Conservation (phyloP, 2,113 vertebrate genomes). For the Nesospiza acunhae region DNA sequence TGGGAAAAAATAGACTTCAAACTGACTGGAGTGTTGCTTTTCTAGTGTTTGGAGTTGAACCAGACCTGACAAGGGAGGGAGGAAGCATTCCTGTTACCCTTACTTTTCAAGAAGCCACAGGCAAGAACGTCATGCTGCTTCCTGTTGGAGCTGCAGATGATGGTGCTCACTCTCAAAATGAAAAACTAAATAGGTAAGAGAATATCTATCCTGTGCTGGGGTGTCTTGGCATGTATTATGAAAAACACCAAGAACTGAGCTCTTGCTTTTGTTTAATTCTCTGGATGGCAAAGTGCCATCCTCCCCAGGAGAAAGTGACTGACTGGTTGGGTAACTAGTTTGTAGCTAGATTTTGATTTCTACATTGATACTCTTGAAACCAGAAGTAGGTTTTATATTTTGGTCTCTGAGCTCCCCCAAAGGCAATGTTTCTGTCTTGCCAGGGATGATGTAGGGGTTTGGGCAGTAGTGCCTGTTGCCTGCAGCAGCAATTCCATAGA, state of each 20-base stretch:
- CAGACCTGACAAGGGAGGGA: conserved; percentile 94
- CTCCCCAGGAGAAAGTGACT: not conserved
- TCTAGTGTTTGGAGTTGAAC: conserved; percentile 93
- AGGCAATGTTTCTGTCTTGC: not conserved
- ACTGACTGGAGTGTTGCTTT: not conserved
- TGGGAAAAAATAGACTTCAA: not conserved
- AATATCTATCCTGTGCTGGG: not conserved
- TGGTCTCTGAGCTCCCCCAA: not conserved
- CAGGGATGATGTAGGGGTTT: no score
- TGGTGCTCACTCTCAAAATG: conserved; percentile 96
- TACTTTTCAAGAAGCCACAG: conserved; percentile 96
- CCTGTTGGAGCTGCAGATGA: conserved; percentile 93
- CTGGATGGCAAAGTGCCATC: not conserved
- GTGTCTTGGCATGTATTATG: not conserved
- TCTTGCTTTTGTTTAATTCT: not conserved
- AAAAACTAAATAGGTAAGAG: conserved; percentile 92
- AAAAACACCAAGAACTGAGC: not conserved
- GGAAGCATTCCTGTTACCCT: conserved; percentile 95
- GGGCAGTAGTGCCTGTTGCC: not conserved
- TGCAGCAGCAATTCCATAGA: not conserved
- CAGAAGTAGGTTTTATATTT: not conserved
- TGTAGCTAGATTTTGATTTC: not conserved
- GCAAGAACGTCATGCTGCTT: conserved; percentile 94
- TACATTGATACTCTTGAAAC: not conserved
- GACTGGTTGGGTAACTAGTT: not conserved